phyloP scores from a whole-genome alignment of 2,888 invertebrate genomes.

The Campoplex capitator region DNA sequence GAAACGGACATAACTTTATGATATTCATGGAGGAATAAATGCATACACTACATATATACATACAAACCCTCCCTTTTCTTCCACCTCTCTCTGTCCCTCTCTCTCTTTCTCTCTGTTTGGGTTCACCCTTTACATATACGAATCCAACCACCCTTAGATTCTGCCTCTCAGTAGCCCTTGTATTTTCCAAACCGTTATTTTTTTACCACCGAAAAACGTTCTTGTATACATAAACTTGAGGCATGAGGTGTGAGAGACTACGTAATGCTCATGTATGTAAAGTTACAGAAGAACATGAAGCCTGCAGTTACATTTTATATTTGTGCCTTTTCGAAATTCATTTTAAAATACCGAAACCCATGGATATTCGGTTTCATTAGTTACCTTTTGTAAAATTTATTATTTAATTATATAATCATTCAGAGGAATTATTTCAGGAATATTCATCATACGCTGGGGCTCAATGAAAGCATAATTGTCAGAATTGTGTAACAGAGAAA shows the following conservation, averaged over 20 bases:
- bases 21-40: constrained; percentile 83
- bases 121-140: constrained; percentile 29
- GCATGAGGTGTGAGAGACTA: constrained; percentile 25
- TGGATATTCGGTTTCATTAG: neutral
- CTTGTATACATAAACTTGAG: constrained; percentile 48
- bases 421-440: no score
- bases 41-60: constrained; percentile 76
- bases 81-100: neutral
- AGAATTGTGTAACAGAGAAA: no score
- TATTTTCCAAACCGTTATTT: constrained; percentile 31
- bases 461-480: no score
- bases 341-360: neutral
- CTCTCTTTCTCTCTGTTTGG: neutral
- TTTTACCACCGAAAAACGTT: constrained; percentile 36
- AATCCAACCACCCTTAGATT: constrained; percentile 23
- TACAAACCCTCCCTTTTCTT: constrained; percentile 32
- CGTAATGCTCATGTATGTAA: constrained; percentile 71
- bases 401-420: no score
- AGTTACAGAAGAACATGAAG: constrained; percentile 60
- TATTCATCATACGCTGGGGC: no score
- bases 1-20: constrained; percentile 77
- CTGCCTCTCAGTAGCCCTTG: constrained; percentile 17
- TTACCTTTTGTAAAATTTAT: no score
- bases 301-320: neutral
- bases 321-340: no score